phyloP scores from a whole-genome alignment of 2,113 vertebrate genomes.

The Hippoglossus stenolepis region DNA sequence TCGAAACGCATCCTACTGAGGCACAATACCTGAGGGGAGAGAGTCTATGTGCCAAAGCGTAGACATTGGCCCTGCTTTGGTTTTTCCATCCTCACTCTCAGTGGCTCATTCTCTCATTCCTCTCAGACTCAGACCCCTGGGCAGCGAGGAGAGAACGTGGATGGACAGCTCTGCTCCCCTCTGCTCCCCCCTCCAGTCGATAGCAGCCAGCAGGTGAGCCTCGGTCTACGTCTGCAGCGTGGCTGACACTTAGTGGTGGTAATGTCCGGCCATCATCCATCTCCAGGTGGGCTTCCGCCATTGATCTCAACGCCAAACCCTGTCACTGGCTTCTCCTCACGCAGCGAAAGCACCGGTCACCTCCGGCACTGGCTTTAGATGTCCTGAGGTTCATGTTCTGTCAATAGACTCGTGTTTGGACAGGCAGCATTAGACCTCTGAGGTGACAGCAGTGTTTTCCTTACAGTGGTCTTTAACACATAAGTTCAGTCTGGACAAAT shows the following conservation, averaged over 20 bases:
- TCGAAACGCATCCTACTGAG: not conserved
- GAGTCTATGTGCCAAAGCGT: not conserved
- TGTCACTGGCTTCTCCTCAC: slow-evolving; percentile 54
- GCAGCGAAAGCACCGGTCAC: slow-evolving; percentile 41
- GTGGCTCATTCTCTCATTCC: slow-evolving; percentile 28
- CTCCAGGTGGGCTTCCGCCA: slow-evolving; percentile 79
- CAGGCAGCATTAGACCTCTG: slow-evolving; percentile 2
- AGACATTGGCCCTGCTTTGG: not conserved
- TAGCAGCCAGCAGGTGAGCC: slow-evolving; percentile 73
- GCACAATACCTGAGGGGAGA: not conserved
- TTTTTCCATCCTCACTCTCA: slow-evolving; percentile 9
- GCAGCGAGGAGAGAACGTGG: slow-evolving; percentile 30
- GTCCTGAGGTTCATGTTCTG: slow-evolving; percentile 45
- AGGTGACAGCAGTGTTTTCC: slow-evolving; percentile 21
- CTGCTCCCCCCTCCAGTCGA: slow-evolving; percentile 60
- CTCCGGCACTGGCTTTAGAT: slow-evolving; percentile 31
- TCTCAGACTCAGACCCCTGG: slow-evolving; percentile 11
- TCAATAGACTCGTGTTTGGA: slow-evolving; percentile 47
- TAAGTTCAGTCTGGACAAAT: slow-evolving; percentile 16
- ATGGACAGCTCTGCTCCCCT: slow-evolving; percentile 46
- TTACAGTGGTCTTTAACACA: not conserved
- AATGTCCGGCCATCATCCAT: slow-evolving; percentile 76
- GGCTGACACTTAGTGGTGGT: slow-evolving; percentile 72
- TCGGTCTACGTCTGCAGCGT: slow-evolving; percentile 60
- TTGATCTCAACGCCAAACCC: slow-evolving; percentile 64